Evolutionary conservation across 2,888 invertebrate species (phyloP), one percentile per base, ranked within the genome.

Genomic region (Drosophila peninsularis): DNA sequence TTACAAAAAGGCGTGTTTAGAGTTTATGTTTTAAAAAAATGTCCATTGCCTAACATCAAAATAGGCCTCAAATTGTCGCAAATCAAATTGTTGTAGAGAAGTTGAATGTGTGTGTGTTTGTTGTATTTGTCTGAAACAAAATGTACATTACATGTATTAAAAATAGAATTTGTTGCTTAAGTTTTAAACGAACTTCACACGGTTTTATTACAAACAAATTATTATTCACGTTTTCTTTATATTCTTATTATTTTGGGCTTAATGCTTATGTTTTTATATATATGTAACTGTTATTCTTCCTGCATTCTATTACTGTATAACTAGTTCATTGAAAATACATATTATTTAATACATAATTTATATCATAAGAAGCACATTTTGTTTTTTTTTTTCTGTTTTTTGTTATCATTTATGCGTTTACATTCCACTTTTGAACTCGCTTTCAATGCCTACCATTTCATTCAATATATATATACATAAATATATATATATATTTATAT

Each of bases 291-390:
- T 68, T 62, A 41, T 60, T 66, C 71, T 41, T 61, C 62, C 61
- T 70, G 62, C 60, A 36, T 63, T 66, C 56, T 66, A 60, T 72
- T 56, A 52, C 58, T 69, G 63, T 84, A 81, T 71, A 75, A 81
- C 85, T 84, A 82, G 64, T 78, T 82, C 84, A 80, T 80, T 82
- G 86, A 83, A 82, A 86, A 83, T 86, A 86, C 81, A 81, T 82
- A 77, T 63, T 69, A 62, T 65, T 71, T 62, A 70, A 80, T 78
- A 78, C 65, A 68, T 75, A 60, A 68, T 71, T 88, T 64, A 65
- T 86, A 74, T 82, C 88, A 82, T 88, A 82, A 88, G 82, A 82
- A 82, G 82, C 82, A 82, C 82, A 88, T 71, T 79, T 47, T 47
- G 24, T 24, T 44, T n/a, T n/a, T 44, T 69, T 64, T 69, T 58